Base-by-base conservation (phyloP, 2,797 vertebrate genomes). In the Trachurus trachurus region DNA sequence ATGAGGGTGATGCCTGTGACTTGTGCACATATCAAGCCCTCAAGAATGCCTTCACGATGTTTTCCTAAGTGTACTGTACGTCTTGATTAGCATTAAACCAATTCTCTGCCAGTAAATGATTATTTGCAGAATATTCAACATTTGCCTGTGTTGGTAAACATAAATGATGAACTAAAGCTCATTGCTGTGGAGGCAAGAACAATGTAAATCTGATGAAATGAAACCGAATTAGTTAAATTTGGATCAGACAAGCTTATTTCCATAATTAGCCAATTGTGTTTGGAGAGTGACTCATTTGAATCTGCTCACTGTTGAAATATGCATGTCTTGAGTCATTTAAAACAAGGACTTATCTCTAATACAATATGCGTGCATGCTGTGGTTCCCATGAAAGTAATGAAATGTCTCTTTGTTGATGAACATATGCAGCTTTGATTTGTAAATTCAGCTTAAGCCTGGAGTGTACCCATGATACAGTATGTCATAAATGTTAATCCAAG, bases 211-310 rank as follows among this genome's bases (percentile, higher is more conserved):
- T 81, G 76, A 89, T 84, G 50, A 85, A 74, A 89, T 78, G 34
- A 84, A 78, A 91, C 81, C 15, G 75, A 86, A 89, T 31, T 59
- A 85, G 84, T 91, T 84, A 84, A 83, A 88, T 88, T 87, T 84
- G 82, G 82, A 90, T 91, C 71, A 80, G 58, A 80, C 59, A 1
- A 66, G 75, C 80, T 86, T 57, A 84, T 93, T 88, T 91, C 68
- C 91, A 90, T 93, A 92, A 93, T 92, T 87, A 90, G 79, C 72
- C 67, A 31, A 90, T 88, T 89, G 85, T 91, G 82, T 92, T 93
- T 87, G 81, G 65, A 85, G 81, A 86, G 54, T 44, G 85, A 88
- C 67, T 87, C 70, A 56, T 81, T 91, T 84, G 78, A 84, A 91
- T 87, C 68, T 59, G 82, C 75, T 71, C 67, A 37, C 80, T 85